Percentiles rank a stretch among this genome's conserved stretches.
These are phyloP conservation scores for Cotesia chilonis DNA, from an alignment of 1,140 invertebrate species.

Conservation along the genomic window DNA sequence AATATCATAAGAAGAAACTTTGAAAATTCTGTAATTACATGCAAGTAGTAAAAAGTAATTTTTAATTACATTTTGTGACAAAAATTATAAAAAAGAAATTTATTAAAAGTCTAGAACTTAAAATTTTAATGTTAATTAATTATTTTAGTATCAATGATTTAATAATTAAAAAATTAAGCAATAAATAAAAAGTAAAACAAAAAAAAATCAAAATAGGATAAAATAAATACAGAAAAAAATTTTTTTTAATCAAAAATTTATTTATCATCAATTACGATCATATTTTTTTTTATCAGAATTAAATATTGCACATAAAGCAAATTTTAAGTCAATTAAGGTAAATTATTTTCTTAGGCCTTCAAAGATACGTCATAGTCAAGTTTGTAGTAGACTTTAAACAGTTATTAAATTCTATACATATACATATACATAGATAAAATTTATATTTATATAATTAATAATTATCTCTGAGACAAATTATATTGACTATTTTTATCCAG, in stretches of 20 bases:
- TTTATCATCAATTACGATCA: background rate
- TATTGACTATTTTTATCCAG: no score
- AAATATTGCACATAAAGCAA: conserved; percentile 14
- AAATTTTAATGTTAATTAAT: no score
- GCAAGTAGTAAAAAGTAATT: no score
- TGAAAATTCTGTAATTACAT: no score
- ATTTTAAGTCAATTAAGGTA: background rate
- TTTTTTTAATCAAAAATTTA: conserved; percentile 15
- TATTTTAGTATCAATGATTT: no score
- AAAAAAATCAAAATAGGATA: no score
- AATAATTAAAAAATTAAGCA: no score
- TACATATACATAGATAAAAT: background rate
- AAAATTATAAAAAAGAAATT: no score
- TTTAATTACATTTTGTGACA: no score
- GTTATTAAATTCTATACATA: conserved; percentile 8
- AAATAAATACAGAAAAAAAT: background rate
- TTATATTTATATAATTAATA: background rate
- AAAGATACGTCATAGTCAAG: conserved; percentile 35
- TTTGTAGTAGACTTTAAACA: conserved; percentile 6
- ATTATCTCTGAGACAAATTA: background rate
- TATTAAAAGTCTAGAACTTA: no score
- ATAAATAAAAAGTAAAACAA: no score
- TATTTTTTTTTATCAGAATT: background rate
- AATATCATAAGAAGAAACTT: no score
- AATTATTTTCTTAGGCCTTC: conserved; percentile 44